Conservation (phyloP, 2,888 invertebrate species). For the Yponomeuta plumbellus region DNA sequence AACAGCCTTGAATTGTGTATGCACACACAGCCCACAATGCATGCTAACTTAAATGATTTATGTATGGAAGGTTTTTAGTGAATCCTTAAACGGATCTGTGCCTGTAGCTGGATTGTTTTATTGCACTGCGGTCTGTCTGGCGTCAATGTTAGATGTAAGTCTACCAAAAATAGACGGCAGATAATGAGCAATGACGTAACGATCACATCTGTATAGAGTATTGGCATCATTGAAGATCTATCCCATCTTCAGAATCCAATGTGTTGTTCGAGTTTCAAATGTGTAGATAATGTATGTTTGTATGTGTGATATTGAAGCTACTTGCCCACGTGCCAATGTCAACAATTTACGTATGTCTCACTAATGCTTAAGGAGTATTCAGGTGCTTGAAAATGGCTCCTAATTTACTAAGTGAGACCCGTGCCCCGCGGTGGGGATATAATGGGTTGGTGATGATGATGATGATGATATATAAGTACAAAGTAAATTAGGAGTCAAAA, state of each 20-base stretch:
- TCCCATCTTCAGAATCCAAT: background rate
- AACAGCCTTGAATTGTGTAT: background rate
- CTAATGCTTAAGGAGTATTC: too few relatives aligned
- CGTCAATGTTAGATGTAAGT: background rate
- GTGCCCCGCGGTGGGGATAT: too few relatives aligned
- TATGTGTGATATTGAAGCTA: too few relatives aligned
- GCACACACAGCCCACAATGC: slow-evolving; percentile 37
- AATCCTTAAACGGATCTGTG: slow-evolving; percentile 21
- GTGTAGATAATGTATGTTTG: too few relatives aligned
- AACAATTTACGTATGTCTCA: too few relatives aligned
- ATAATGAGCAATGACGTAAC: background rate
- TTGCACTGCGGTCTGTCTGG: background rate
- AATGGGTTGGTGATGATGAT: too few relatives aligned
- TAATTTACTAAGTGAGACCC: too few relatives aligned
- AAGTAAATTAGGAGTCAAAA: too few relatives aligned
- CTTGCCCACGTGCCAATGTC: too few relatives aligned
- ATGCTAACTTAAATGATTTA: slow-evolving; percentile 36
- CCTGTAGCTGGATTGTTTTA: slow-evolving; percentile 1
- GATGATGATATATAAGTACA: too few relatives aligned
- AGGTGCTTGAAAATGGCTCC: too few relatives aligned
- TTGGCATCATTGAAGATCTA: background rate
- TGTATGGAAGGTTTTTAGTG: slow-evolving; percentile 29
- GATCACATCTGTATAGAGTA: background rate
- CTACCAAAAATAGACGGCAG: background rate
- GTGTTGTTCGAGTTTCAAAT: background rate